Percentiles rank a stretch among this genome's conserved stretches.
Evolutionary conservation across 2,113 vertebrate genomes (phyloP).

Genomic region (Mesoclemmys tuberculata): DNA sequence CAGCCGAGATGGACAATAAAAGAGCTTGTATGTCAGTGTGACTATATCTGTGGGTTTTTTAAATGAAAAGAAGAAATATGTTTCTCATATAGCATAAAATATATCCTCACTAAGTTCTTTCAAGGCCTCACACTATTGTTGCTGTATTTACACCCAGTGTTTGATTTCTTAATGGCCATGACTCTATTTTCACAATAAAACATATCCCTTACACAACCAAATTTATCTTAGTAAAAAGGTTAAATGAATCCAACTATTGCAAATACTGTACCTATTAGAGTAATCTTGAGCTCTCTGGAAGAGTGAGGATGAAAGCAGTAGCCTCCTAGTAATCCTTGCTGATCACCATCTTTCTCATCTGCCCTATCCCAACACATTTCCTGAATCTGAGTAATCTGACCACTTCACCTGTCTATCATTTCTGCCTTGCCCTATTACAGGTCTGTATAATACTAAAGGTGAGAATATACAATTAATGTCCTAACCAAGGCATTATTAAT

Average conservation of each 20-base stretch:
- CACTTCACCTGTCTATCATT: rapidly evolving
- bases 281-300: neutral
- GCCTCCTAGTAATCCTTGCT: neutral
- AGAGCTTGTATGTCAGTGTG: neutral
- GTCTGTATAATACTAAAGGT: neutral
- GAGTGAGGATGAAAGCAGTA: neutral
- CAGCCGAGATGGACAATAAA: neutral
- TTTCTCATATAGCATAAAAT: neutral
- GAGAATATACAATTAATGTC: neutral
- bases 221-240: neutral
- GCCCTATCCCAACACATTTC: neutral
- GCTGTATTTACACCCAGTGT: neutral
- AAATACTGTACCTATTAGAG: too few relatives aligned
- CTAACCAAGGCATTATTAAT: neutral
- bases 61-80: conserved; percentile 38
- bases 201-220: neutral
- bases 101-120: neutral
- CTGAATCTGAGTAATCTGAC: neutral
- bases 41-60: neutral
- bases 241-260: neutral
- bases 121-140: neutral
- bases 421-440: neutral
- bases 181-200: neutral
- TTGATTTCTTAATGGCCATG: neutral
- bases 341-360: neutral